Percentiles rank a stretch among this genome's conserved stretches.
Conservation (phyloP, 2,888 invertebrate genomes). For the Xanthorhoe designata region DNA sequence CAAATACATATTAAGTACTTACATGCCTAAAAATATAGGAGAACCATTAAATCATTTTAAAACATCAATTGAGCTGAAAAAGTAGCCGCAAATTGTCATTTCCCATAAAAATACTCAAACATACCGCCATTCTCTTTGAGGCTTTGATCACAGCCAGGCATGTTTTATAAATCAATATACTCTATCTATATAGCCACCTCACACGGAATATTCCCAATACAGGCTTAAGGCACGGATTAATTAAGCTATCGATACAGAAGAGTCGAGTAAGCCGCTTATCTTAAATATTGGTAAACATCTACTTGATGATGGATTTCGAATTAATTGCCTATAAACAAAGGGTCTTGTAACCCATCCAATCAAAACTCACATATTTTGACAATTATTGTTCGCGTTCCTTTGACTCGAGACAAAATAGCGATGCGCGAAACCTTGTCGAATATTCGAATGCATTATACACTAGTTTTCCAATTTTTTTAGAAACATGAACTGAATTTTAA, state of each 20-base stretch:
- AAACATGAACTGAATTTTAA: too few species aligned
- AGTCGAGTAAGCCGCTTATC: slow-evolving; percentile 18
- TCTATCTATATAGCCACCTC: background rate
- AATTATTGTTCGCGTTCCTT: too few species aligned
- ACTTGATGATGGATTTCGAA: slow-evolving; percentile 7
- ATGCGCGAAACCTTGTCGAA: too few species aligned
- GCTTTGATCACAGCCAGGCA: background rate
- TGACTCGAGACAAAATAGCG: too few species aligned
- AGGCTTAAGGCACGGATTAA: slow-evolving; percentile 24
- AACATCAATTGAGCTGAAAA: background rate
- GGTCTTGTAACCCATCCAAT: too few species aligned
- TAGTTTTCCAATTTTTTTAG: too few species aligned
- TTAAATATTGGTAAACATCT: slow-evolving; percentile 26
- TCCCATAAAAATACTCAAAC: background rate
- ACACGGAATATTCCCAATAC: slow-evolving; percentile 3
- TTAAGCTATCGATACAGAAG: slow-evolving; percentile 31
- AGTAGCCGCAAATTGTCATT: background rate
- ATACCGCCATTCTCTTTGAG: background rate
- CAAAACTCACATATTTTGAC: too few species aligned
- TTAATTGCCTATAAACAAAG: background rate
- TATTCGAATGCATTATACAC: too few species aligned
- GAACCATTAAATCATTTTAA: too few species aligned
- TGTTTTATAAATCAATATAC: background rate
- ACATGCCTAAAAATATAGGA: too few species aligned
- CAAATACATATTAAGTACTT: too few species aligned